These are phyloP conservation scores for Caenorhabditis zanzibari DNA, from an alignment of 2,888 invertebrate genomes.

Conservation along the genomic window DNA sequence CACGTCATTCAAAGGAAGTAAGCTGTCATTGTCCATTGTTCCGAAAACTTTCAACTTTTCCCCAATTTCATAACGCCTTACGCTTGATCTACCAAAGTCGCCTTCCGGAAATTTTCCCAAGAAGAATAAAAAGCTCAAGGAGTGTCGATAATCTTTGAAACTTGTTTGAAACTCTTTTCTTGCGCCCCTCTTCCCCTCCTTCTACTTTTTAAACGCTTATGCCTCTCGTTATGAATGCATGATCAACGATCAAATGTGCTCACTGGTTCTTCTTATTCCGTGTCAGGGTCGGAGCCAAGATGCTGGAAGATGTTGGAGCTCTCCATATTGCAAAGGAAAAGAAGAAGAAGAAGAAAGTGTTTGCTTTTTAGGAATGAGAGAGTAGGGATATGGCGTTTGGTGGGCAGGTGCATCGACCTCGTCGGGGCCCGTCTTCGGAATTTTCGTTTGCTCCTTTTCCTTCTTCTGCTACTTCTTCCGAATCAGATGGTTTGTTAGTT, in stretches of 20 bases:
- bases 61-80: neutral
- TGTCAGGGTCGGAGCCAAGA: slow-evolving; percentile 41
- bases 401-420: slow-evolving; percentile 50
- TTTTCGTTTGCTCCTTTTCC: neutral
- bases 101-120: slow-evolving; percentile 18
- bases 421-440: neutral
- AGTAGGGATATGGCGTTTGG: slow-evolving; percentile 46
- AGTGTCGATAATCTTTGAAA: slow-evolving; percentile 53
- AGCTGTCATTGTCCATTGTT: slow-evolving; percentile 2
- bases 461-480: slow-evolving; percentile 14
- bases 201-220: slow-evolving; percentile 45
- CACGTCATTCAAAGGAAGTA: slow-evolving; percentile 27
- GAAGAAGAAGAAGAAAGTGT: slow-evolving; percentile 4
- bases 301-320: slow-evolving; percentile 1
- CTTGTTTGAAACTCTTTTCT: slow-evolving; percentile 37
- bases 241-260: slow-evolving; percentile 50
- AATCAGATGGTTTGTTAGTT: slow-evolving; percentile 54
- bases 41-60: slow-evolving; percentile 6
- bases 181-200: neutral
- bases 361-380: neutral
- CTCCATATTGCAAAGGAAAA: slow-evolving; percentile 8
- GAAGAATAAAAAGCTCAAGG: slow-evolving; percentile 29
- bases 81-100: slow-evolving; percentile 31
- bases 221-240: slow-evolving; percentile 48
- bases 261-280: slow-evolving; percentile 42